A percentile compares a stretch with the other conserved stretches of the same genome.
These are phyloP conservation scores for Myotis yumanensis DNA, from an alignment of 2,113 vertebrate genomes.

Conservation along the genomic window DNA sequence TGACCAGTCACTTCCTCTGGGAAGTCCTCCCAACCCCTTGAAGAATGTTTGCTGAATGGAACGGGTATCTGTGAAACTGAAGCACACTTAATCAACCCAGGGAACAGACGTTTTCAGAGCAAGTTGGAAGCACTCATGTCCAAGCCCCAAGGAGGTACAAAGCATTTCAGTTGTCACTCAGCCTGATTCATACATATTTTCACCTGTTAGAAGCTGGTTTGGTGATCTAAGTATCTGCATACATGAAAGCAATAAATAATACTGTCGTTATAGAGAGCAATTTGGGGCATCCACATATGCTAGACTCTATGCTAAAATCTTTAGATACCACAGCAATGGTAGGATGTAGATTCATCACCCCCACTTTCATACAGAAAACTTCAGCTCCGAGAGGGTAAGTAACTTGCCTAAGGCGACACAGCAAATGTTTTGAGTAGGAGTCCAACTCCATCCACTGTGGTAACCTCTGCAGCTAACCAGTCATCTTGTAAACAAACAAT, in stretches of 20 bases:
- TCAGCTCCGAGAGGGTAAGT: neutral
- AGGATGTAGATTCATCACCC: neutral
- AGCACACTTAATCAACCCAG: slow-evolving; percentile 2
- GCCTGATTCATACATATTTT: neutral
- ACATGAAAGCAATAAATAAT: neutral
- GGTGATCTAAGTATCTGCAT: neutral
- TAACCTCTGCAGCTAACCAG: neutral
- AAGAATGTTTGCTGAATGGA: neutral
- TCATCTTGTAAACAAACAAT: neutral
- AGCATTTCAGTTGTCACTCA: neutral
- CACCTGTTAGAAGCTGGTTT: neutral
- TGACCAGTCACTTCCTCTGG: slow-evolving; percentile 34
- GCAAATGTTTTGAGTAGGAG: neutral
- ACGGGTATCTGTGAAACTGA: slow-evolving; percentile 35
- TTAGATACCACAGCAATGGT: neutral
- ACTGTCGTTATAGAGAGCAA: neutral
- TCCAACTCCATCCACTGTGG: neutral
- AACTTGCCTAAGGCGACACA: neutral
- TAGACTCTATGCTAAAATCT: neutral
- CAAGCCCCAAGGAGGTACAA: neutral
- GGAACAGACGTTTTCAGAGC: neutral
- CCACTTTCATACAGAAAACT: neutral
- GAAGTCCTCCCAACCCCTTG: slow-evolving; percentile 4
- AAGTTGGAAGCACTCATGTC: neutral
- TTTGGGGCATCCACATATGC: neutral